Percentiles rank a stretch among this genome's conserved stretches.
Evolutionary conservation across 1,140 invertebrate species (phyloP).

Genomic region (Frieseomelitta varia): DNA sequence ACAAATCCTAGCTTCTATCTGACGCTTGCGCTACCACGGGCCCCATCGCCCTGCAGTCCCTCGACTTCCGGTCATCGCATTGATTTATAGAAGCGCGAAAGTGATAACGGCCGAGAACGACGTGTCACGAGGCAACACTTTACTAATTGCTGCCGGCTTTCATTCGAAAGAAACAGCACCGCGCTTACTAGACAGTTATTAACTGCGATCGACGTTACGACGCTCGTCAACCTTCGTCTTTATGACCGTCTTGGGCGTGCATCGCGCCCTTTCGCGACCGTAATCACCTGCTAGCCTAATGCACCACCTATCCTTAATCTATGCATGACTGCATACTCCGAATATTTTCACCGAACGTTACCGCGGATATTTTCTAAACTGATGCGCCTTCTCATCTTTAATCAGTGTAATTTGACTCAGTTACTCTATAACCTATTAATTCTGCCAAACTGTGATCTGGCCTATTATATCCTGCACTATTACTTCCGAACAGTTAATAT

Average conservation of each 20-base stretch:
- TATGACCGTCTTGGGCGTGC: conserved; percentile 48
- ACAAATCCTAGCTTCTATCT: background rate
- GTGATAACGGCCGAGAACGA: conserved; percentile 26
- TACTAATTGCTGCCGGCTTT: conserved; percentile 45
- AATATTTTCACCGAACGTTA: background rate
- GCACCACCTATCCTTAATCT: background rate
- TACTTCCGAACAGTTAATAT: background rate
- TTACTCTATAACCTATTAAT: background rate
- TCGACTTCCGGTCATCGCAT: background rate
- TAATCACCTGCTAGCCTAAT: conserved; percentile 4
- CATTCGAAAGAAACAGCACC: conserved; percentile 51
- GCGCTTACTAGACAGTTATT: conserved; percentile 62
- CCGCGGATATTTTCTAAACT: background rate
- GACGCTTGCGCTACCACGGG: background rate
- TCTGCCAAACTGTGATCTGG: background rate
- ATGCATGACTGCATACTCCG: background rate
- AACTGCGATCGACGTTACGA: conserved; percentile 58
- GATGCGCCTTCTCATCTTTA: background rate
- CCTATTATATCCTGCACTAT: background rate
- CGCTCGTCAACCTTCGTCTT: conserved; percentile 49
- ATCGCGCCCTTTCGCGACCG: conserved; percentile 45
- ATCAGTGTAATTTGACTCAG: background rate
- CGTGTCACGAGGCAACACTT: conserved; percentile 33
- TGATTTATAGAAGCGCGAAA: conserved; percentile 32
- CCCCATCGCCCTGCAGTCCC: background rate